These are phyloP conservation scores for Mormyrus hasselquistii DNA, from an alignment of 2,797 vertebrate species.

Conservation along the genomic window DNA sequence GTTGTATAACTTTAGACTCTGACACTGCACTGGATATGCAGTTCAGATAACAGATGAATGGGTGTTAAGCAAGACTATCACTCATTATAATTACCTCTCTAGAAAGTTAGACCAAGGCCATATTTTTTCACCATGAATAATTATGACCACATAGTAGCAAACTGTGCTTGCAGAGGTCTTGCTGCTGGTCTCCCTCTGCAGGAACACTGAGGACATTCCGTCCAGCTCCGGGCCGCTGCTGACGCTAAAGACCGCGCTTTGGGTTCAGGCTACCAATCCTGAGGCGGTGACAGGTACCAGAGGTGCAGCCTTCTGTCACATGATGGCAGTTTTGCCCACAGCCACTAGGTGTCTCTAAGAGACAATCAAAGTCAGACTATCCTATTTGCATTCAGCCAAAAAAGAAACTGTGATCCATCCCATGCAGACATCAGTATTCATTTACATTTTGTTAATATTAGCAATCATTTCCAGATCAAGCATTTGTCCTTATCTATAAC, in stretches of 20 bases:
- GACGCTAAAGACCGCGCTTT: neutral
- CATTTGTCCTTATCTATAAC: neutral
- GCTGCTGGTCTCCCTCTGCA: neutral
- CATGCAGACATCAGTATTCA: neutral
- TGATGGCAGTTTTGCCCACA: neutral
- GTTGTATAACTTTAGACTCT: neutral
- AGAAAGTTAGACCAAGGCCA: neutral
- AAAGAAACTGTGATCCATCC: neutral
- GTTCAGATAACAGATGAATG: neutral
- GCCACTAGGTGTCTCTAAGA: constrained; percentile 16
- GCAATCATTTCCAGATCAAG: neutral
- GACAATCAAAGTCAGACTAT: neutral
- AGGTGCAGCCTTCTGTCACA: neutral
- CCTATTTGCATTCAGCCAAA: neutral
- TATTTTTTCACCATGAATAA: neutral
- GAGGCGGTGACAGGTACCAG: neutral
- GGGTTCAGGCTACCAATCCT: neutral
- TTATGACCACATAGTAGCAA: neutral
- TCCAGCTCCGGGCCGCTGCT: neutral
- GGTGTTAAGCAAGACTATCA: neutral
- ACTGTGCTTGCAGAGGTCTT: neutral
- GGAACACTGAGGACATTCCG: neutral
- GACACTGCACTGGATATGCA: neutral
- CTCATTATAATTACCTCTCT: neutral
- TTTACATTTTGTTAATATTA: neutral